Percentiles rank a stretch among this genome's conserved stretches.
These are phyloP conservation scores for Microtus californicus DNA, from an alignment of 2,797 vertebrate genomes.

Conservation along the genomic window DNA sequence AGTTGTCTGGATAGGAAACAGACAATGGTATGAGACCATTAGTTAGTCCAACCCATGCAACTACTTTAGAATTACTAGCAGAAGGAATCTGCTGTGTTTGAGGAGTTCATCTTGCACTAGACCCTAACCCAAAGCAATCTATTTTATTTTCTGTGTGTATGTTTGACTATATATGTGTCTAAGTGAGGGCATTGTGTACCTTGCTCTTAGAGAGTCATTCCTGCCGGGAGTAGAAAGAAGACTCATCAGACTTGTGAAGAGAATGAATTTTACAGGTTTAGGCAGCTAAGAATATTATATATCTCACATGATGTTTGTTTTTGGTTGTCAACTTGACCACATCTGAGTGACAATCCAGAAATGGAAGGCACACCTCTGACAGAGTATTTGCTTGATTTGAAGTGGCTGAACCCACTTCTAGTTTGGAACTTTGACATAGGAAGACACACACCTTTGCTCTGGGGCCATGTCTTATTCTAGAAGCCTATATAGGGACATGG, in stretches of 20 bases:
- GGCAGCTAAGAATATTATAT: background rate
- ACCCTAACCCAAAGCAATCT: background rate
- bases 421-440: background rate
- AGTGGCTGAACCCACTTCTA: background rate
- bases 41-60: background rate
- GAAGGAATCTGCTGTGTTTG: background rate
- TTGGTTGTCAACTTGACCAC: background rate
- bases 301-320: background rate
- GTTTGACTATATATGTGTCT: background rate
- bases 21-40: background rate
- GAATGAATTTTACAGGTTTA: background rate
- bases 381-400: background rate
- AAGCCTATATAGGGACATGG: background rate
- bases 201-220: background rate
- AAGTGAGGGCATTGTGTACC: background rate
- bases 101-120: background rate
- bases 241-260: background rate
- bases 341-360: background rate
- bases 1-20: conserved; percentile 48
- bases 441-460: background rate
- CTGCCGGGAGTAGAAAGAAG: background rate
- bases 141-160: background rate
- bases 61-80: conserved; percentile 4
- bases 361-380: background rate
- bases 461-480: background rate